Evolutionary conservation across 2,888 invertebrate species (phyloP).

Genomic region (Atrina japonica): DNA sequence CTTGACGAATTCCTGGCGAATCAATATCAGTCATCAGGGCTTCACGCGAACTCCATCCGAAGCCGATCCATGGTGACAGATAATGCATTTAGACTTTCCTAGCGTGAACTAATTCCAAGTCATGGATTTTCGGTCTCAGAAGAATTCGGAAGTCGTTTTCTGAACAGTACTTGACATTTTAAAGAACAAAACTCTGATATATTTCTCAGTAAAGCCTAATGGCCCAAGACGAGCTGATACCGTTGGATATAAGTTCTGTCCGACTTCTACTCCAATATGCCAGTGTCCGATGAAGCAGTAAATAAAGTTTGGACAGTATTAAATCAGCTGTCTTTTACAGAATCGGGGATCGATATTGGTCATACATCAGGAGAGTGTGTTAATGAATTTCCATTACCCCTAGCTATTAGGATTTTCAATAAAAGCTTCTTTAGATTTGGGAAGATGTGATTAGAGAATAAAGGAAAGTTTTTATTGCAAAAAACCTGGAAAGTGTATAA

Average conservation of each 20-base stretch:
- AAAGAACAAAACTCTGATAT: conserved; percentile 1
- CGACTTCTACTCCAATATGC: conserved; percentile 15
- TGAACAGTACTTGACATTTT: conserved; percentile 3
- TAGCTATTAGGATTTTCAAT: conserved; percentile 2
- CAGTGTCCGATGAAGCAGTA: conserved; percentile 34
- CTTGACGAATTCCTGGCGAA: too few relatives aligned
- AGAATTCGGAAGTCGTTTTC: conserved; percentile 26
- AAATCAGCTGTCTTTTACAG: conserved; percentile 20
- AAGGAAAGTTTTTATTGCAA: neutral
- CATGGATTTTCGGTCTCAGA: conserved; percentile 44
- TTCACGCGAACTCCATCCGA: conserved; percentile 10
- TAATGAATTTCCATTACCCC: conserved; percentile 5
- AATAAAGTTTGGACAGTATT: conserved; percentile 35
- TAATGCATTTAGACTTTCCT: conserved; percentile 46
- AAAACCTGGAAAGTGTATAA: too few relatives aligned
- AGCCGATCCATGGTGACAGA: conserved; percentile 27
- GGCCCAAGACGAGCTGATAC: conserved; percentile 3
- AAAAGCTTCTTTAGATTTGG: conserved; percentile 15
- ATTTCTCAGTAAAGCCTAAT: conserved; percentile 3
- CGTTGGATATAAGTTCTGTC: conserved; percentile 7
- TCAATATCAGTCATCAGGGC: conserved; percentile 1
- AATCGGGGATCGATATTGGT: neutral
- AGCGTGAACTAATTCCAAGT: conserved; percentile 48
- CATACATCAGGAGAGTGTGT: neutral
- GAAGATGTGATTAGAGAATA: neutral